Evolutionary conservation across 1,140 invertebrate species (phyloP).

Genomic region (Leptinotarsa texana): DNA sequence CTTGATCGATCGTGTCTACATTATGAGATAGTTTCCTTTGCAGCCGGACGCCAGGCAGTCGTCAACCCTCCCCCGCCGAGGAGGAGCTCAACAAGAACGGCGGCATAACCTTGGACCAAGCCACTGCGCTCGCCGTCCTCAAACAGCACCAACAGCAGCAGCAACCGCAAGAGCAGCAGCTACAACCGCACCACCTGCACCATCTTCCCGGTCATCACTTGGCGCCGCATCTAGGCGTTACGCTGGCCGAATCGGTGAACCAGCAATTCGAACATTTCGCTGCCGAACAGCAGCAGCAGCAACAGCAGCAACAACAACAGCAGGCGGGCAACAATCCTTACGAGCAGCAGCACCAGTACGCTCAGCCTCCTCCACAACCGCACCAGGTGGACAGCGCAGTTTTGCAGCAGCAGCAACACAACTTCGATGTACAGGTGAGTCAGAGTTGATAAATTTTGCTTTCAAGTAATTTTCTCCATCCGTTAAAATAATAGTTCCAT

Average conservation of each 20-base stretch:
- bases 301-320: conserved; percentile 41
- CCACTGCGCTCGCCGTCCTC: conserved; percentile 62
- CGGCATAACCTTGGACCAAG: conserved; percentile 59
- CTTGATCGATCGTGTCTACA: neutral
- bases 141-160: conserved; percentile 56
- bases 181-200: conserved; percentile 41
- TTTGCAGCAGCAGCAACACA: conserved; percentile 56
- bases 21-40: conserved; percentile 45
- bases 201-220: conserved; percentile 53
- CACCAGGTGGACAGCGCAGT: conserved; percentile 54
- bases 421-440: conserved; percentile 59
- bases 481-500: too few species aligned
- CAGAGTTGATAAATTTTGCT: neutral
- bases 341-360: conserved; percentile 48
- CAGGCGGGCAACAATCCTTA: conserved; percentile 42
- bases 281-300: conserved; percentile 50
- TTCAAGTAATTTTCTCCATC: neutral
- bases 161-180: conserved; percentile 36
- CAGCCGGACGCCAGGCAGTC: conserved; percentile 84
- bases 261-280: conserved; percentile 55
- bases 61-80: conserved; percentile 87
- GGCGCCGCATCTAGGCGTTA: conserved; percentile 56
- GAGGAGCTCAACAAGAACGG: conserved; percentile 74
- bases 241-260: conserved; percentile 56
- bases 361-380: conserved; percentile 52